Conservation (phyloP, 2,797 vertebrate species). For the Setipinna tenuifilis region DNA sequence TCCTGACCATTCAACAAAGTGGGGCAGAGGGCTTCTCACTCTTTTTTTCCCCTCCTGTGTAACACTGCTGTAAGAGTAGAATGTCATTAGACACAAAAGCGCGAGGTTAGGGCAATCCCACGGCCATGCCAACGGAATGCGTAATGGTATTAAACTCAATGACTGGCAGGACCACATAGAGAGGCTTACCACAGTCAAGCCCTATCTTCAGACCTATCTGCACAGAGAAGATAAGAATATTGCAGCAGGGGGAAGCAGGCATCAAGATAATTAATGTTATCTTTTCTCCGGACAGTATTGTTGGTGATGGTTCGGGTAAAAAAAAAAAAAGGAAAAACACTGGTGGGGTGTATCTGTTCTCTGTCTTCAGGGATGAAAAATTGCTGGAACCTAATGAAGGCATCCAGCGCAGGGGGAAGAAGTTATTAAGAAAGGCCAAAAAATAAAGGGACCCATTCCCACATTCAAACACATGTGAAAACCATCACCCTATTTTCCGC, state of each 20-base stretch:
- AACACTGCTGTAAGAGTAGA: constrained; percentile 2
- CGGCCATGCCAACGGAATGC: background rate
- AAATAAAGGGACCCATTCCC: background rate
- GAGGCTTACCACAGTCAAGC: background rate
- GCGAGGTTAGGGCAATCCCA: background rate
- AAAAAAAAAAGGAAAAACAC: background rate
- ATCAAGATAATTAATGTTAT: constrained; percentile 22
- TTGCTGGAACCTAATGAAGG: background rate
- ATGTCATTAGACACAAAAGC: constrained; percentile 5
- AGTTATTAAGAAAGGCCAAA: background rate
- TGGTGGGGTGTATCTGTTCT: background rate
- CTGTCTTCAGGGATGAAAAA: background rate
- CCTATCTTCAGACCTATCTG: constrained; percentile 1
- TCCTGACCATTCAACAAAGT: constrained; percentile 19
- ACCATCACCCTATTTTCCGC: constrained; percentile 19
- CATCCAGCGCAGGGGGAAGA: background rate
- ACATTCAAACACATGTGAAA: constrained; percentile 18
- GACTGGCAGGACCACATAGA: background rate
- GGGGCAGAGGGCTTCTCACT: constrained; percentile 1
- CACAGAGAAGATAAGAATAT: background rate
- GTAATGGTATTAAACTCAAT: background rate
- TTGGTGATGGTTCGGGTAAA: background rate
- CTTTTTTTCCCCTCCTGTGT: background rate
- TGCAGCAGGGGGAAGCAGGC: constrained; percentile 6
- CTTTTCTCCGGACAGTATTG: background rate